These are phyloP conservation scores for Heliconius sara DNA, from an alignment of 2,888 invertebrate species.

Conservation along the genomic window DNA sequence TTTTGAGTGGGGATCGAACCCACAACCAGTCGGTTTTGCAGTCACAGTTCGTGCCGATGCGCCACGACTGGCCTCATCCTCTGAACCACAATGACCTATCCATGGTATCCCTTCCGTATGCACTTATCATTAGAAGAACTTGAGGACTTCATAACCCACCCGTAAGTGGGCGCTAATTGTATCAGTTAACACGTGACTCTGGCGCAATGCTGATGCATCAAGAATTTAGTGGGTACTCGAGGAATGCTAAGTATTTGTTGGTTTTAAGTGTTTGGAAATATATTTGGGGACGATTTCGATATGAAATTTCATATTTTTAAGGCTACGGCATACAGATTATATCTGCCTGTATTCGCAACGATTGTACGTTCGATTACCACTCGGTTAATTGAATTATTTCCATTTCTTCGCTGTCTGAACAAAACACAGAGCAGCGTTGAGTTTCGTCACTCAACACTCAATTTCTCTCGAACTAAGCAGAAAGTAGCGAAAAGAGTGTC, in stretches of 20 bases:
- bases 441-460: no score
- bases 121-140: constrained; percentile 23
- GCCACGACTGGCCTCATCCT: no score
- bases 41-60: no score
- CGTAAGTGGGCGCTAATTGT: constrained; percentile 49
- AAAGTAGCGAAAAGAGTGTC: not conserved
- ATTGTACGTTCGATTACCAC: not conserved
- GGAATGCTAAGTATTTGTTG: constrained; percentile 19
- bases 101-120: not conserved
- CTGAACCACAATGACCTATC: not conserved
- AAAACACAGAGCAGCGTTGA: no score
- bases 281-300: not conserved
- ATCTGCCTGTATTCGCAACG: not conserved
- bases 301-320: not conserved
- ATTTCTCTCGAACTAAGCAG: no score
- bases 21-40: no score
- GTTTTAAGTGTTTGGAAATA: not conserved
- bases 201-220: constrained; percentile 3
- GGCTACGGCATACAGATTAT: no score
- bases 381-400: no score
- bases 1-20: no score
- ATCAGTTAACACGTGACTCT: constrained; percentile 38
- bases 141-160: constrained; percentile 38
- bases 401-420: no score
- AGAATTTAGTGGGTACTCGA: constrained; percentile 12